Conservation (phyloP, 2,797 vertebrate species). For the Tachyglossus aculeatus region DNA sequence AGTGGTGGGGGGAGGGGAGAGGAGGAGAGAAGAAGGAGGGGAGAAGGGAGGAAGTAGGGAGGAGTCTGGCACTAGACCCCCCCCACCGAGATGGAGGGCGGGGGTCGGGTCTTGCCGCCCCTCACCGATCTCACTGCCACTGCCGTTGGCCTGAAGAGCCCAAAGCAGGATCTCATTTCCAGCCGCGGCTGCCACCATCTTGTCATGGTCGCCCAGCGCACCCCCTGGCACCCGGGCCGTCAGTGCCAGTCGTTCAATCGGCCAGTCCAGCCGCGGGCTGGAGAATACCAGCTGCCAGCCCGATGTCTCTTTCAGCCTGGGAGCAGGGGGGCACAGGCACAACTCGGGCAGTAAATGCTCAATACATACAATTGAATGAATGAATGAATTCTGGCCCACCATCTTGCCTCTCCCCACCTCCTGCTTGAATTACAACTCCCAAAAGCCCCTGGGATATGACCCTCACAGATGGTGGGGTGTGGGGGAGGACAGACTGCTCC, state of each 20-base stretch:
- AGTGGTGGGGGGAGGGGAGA: not conserved
- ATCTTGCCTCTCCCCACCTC: too few relatives aligned
- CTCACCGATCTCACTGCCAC: conserved; percentile 88
- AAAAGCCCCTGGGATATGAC: too few relatives aligned
- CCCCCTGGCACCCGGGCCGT: conserved; percentile 89
- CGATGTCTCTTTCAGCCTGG: conserved; percentile 87
- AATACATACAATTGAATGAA: too few relatives aligned
- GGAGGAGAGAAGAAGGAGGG: too few relatives aligned
- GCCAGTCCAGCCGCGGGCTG: conserved; percentile 88
- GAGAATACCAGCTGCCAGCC: conserved; percentile 93
- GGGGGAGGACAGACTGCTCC: too few relatives aligned
- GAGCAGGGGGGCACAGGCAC: not conserved
- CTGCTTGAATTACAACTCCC: too few relatives aligned
- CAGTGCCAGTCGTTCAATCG: conserved; percentile 87
- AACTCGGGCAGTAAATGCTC: too few relatives aligned
- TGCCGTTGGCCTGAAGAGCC: conserved; percentile 85
- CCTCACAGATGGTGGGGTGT: not conserved
- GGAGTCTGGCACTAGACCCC: too few relatives aligned
- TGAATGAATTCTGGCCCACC: too few relatives aligned
- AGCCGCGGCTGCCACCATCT: conserved; percentile 90
- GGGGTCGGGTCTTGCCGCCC: accelerated
- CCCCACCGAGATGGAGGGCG: accelerated
- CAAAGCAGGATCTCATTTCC: conserved; percentile 89
- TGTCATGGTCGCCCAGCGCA: conserved; percentile 87
- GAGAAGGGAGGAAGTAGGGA: too few relatives aligned